Evolutionary conservation across 2,888 invertebrate genomes (phyloP), one percentile per base, ranked within the genome.

Genomic region (Euphydryas editha): DNA sequence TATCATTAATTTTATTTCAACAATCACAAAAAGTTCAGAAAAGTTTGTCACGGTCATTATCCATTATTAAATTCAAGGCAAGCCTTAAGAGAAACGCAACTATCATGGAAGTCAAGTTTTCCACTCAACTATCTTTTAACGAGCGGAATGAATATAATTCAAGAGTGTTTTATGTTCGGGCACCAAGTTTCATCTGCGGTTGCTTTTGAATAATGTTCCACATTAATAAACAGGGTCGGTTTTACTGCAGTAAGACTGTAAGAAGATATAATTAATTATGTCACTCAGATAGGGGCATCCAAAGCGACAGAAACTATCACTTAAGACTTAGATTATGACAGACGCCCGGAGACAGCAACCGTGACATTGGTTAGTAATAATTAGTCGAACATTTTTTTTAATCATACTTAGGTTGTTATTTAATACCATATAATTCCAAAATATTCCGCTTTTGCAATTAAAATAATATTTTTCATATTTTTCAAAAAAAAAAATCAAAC

Each of bases 171-270:
- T 80, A 82, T 82, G 80, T 78, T 77, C 81, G 77, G 74, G 76
- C 77, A 79, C 77, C 73, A 74, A 84, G 87, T 83, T 87, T 88
- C 90, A 90, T 90, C 87, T 90, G 89, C 79, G 90, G 90, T 75
- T 80, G 82, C 79, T 75, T 76, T 80, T 89, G 86, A 90, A 87
- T 91, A 90, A 91, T 90, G 86, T 81, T 76, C 72, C 75, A 81
- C 90, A 91, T 90, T 91, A 89, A 92, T 91, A 90, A 88, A 86
- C 88, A 87, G 84, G 79, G 85, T 84, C 81, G 83, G 82, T 84
- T 78, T 79, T 77, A 77, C 78, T 77, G 76, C 81, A 77, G 83
- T 81, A 78, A 84, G 81, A 81, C 81, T 81, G 79, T 84, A 85
- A 84, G 81, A 82, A 81, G 81, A 80, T 79, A 82, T 85, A 86